Evolutionary conservation across 37 sponge, comb jelly and placozoan species (phyloP).

Genomic region (Beroe forskalii): DNA sequence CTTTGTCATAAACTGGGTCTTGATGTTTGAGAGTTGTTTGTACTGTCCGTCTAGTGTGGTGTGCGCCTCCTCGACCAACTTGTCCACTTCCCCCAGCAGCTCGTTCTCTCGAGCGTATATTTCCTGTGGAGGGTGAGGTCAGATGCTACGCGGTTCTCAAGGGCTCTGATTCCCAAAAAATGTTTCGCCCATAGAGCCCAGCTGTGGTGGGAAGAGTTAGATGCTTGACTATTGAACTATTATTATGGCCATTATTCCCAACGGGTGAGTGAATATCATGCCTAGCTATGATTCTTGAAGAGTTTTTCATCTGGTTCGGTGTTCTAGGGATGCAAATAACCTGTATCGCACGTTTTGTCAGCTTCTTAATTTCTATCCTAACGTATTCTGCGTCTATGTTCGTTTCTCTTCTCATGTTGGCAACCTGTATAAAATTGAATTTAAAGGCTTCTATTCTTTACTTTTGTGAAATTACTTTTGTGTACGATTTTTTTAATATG

Average conservation of each 20-base stretch:
- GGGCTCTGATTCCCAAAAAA: too few relatives aligned
- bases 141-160: background rate
- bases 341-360: constrained; percentile 59
- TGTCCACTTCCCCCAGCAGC: constrained; percentile 37
- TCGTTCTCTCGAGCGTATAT: constrained; percentile 57
- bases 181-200: too few relatives aligned
- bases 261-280: too few relatives aligned
- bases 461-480: too few relatives aligned
- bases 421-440: background rate
- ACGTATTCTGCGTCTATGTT: constrained; percentile 51
- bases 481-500: too few relatives aligned
- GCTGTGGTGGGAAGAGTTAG: too few relatives aligned
- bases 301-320: too few relatives aligned
- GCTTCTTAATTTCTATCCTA: constrained; percentile 47
- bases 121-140: constrained; percentile 33
- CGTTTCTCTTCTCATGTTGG: constrained; percentile 51
- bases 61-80: constrained; percentile 29
- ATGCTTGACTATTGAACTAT: too few relatives aligned
- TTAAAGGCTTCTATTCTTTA: background rate
- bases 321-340: too few relatives aligned
- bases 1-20: constrained; percentile 20
- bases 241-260: too few relatives aligned
- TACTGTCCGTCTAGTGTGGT: constrained; percentile 50
- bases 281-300: too few relatives aligned
- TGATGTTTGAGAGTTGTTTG: constrained; percentile 51